Evolutionary conservation across 2,888 invertebrate genomes (phyloP), one percentile per base, ranked within the genome.

Genomic region (Lumbricus terrestris): DNA sequence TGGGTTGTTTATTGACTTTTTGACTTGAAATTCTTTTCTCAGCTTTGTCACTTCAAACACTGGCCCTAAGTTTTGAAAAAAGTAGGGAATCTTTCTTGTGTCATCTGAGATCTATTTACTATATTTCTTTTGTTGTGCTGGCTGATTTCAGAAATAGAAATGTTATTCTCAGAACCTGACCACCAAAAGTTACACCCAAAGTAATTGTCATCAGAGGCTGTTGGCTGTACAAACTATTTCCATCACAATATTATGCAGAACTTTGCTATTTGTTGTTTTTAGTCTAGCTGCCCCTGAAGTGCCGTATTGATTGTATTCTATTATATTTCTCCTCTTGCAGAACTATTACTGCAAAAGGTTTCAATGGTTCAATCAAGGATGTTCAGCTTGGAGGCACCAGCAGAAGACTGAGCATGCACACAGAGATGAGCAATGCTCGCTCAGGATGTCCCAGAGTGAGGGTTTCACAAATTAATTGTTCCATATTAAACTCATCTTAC

Each of bases 331-430:
- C 69, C 29, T 29, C 29, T 69, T 69, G n/a, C 69, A 69, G 69
- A 69, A n/a, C 29, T 69, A n/a, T 69, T n/a, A 69, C 69, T 69
- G 69, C 29, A 69, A 69, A 69, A 29, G 69, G 69, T 69, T 69
- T 69, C n/a, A 69, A 69, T 69, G 69, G 69, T 69, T 69, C 69
- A n/a, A 11, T 69, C 69, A 69, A 69, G n/a, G 69, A 69, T n/a
- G 69, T 69, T 69, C 69, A 69, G 69, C 69, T 69, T n/a, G 69
- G n/a, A 69, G 69, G 69, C 69, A 69, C n/a, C 69, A 69, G n/a
- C 69, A 69, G 69, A 69, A 69, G 69, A 11, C 69, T 69, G 29
- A n/a, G 69, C n/a, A 69, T 69, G 29, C 8, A 69, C 69, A 69
- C 69, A 6, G 69, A 69, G 69, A 69, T 69, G 69, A 69, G 69